Evolutionary conservation across 2,888 invertebrate species (phyloP).

Genomic region (Argyra leucocephala): DNA sequence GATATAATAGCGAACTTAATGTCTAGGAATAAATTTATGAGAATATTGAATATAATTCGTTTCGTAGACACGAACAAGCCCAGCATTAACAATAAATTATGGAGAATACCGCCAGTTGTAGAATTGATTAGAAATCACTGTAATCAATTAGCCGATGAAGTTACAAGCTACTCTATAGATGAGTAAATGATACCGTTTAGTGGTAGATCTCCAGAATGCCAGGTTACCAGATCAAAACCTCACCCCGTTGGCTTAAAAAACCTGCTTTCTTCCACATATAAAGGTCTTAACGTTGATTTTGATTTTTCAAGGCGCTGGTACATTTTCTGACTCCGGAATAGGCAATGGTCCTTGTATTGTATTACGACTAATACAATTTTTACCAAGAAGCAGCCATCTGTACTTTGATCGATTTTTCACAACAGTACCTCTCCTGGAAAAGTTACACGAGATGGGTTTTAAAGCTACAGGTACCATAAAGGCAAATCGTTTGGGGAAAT

Average conservation of each 20-base stretch:
- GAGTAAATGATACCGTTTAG: slow-evolving; percentile 27
- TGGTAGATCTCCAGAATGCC: slow-evolving; percentile 19
- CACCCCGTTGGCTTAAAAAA: too few species aligned
- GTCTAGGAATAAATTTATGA: too few species aligned
- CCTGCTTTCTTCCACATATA: too few species aligned
- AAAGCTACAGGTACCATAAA: slow-evolving; percentile 20
- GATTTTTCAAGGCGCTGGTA: slow-evolving; percentile 28
- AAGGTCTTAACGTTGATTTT: too few species aligned
- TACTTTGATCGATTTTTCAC: slow-evolving; percentile 20
- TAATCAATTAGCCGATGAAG: too few species aligned
- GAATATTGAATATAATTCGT: too few species aligned
- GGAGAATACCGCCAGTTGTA: too few species aligned
- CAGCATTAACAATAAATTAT: too few species aligned
- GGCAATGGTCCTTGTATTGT: slow-evolving; percentile 25
- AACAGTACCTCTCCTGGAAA: slow-evolving; percentile 17
- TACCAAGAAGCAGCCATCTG: slow-evolving; percentile 11
- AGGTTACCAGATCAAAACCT: slow-evolving; percentile 29
- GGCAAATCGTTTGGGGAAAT: slow-evolving; percentile 17
- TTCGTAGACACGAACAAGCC: too few species aligned
- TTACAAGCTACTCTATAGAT: too few species aligned
- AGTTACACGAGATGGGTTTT: slow-evolving; percentile 14
- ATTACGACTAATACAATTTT: slow-evolving; percentile 20
- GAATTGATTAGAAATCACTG: too few species aligned
- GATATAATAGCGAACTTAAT: too few species aligned
- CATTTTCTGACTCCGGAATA: slow-evolving; percentile 20